Base-by-base conservation (phyloP, 2,888 invertebrate genomes). In the Mythimna pallens region DNA sequence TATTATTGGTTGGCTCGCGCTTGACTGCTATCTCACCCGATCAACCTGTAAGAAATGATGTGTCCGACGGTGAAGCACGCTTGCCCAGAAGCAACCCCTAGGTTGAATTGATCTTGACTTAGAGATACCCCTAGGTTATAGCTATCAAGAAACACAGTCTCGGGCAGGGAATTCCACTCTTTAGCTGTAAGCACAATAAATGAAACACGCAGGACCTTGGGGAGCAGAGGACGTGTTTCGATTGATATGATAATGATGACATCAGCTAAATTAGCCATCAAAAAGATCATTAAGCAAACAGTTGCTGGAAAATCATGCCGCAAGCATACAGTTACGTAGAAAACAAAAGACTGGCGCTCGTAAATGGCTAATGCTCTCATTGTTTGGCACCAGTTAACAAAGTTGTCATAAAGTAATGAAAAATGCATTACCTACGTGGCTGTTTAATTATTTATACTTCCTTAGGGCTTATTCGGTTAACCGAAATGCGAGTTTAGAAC, bases 331-430 rank as follows among this genome's bases (percentile, higher is more conserved):
- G n/a, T 36, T 54, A 76, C 12, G 25, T 30, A 54, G 36, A 50
- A 64, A 59, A 64, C 63, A 76, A 76, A 76, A 70, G 70, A 57
- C 34, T n/a, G 17, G 47, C 30, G 22, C 43, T 63, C 20, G 12
- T 76, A 47, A 76, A 76, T 76, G 69, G 63, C 25, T 76, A 59
- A 76, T 64, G 76, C 43, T 36, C 47, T 61, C 76, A 40, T 59
- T 76, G 59, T 76, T 59, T 50, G 36, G 62, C 58, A 22, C n/a
- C 65, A 78, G 71, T 63, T 77, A 34, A 65, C 65, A 71, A 77
- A 77, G 64, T 67, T 78, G 66, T 78, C 77, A 73, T 78, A 78
- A 70, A 67, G 64, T 78, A 36, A 72, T 78, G 67, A 59, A 67
- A 71, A 72, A 78, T 78, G 72, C 58, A 78, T 67, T 61, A 20